Conservation (phyloP, 2,888 invertebrate genomes). For the Netelia virgata region DNA sequence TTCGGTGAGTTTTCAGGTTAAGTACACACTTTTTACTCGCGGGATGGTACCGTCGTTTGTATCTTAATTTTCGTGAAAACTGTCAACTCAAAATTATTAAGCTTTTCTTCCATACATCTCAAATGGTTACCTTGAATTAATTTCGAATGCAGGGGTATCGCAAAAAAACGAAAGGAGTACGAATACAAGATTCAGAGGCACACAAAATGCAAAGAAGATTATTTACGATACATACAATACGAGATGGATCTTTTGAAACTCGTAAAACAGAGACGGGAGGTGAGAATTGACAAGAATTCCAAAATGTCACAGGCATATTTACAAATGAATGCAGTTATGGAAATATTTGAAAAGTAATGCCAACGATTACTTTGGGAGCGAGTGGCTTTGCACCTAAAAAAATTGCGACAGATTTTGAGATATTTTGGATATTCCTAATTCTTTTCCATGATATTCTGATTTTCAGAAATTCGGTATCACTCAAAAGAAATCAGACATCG, state of each 20-base stretch:
- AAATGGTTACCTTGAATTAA: constrained; percentile 63
- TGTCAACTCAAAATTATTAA: neutral
- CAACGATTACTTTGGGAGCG: no score
- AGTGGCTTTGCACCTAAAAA: no score
- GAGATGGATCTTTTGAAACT: constrained; percentile 89
- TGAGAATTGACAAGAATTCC: constrained; percentile 66
- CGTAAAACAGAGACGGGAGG: constrained; percentile 88
- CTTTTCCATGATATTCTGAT: constrained; percentile 14
- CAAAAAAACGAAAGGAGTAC: constrained; percentile 89
- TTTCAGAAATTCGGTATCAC: constrained; percentile 85
- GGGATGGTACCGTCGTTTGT: constrained; percentile 9
- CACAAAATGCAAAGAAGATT: constrained; percentile 90
- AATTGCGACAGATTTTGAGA: neutral
- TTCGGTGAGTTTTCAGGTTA: constrained; percentile 86
- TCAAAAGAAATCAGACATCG: constrained; percentile 89
- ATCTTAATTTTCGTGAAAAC: constrained; percentile 7
- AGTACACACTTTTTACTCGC: neutral
- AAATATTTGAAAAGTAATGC: no score
- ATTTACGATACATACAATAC: constrained; percentile 89
- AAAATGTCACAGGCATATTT: no score
- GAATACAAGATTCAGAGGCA: constrained; percentile 91
- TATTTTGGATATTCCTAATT: neutral
- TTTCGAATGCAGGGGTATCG: constrained; percentile 86
- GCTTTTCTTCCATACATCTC: neutral
- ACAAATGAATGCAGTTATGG: no score